phyloP scores from a whole-genome alignment of 2,888 invertebrate species.

The Tridacna gigas region DNA sequence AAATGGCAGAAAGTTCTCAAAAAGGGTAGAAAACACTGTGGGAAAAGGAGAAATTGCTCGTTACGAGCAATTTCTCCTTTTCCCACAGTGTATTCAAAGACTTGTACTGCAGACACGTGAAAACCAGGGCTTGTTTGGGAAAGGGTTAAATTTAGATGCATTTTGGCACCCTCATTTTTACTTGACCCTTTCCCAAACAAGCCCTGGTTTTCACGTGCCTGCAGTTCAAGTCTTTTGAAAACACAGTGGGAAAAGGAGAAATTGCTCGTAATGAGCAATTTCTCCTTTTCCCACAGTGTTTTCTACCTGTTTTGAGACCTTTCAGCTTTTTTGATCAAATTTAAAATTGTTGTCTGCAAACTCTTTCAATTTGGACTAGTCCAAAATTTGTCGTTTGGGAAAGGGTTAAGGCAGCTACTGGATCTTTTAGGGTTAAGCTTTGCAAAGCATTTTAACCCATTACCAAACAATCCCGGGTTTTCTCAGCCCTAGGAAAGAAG shows the following conservation, averaged over 20 bases:
- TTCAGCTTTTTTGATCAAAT: background rate
- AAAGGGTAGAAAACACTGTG: no score
- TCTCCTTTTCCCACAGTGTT: background rate
- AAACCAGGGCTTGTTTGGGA: background rate
- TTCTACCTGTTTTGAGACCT: background rate
- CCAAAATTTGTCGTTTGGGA: background rate
- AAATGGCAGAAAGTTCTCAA: no score
- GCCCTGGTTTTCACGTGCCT: background rate
- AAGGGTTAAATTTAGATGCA: background rate
- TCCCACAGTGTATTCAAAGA: background rate
- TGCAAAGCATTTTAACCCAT: background rate
- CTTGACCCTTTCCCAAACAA: background rate
- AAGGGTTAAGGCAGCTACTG: constrained; percentile 1
- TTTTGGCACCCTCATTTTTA: background rate
- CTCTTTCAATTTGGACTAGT: background rate
- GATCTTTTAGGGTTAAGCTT: no score
- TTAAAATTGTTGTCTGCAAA: background rate
- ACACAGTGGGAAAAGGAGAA: background rate
- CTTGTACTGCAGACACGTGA: background rate
- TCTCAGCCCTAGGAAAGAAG: no score
- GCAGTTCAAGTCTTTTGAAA: background rate
- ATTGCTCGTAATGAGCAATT: background rate
- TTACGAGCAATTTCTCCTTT: background rate
- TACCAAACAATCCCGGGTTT: no score
- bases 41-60: no score